Evolutionary conservation across 1,140 invertebrate genomes (phyloP).

Genomic region (Drosophila grimshawi): DNA sequence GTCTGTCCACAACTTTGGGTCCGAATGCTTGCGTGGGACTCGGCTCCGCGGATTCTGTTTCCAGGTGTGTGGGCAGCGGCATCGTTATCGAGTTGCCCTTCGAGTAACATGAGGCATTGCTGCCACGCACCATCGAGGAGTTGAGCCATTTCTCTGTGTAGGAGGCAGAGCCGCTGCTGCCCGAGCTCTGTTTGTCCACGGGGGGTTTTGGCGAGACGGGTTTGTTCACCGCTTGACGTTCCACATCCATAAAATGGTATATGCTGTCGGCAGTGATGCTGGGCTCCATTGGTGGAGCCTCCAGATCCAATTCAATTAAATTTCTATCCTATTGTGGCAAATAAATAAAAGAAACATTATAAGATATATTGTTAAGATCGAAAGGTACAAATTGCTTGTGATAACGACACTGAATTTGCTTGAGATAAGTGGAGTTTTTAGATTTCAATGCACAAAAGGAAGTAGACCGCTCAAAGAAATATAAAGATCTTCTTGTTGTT

Average conservation of each 20-base stretch:
- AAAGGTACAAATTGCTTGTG: not conserved
- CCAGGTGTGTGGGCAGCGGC: constrained; percentile 76
- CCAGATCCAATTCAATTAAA: constrained; percentile 44
- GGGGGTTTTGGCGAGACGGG: constrained; percentile 46
- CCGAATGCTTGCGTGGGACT: constrained; percentile 80
- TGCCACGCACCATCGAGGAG: constrained; percentile 59
- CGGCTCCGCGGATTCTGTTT: constrained; percentile 75
- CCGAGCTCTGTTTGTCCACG: constrained; percentile 16
- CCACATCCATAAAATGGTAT: constrained; percentile 38
- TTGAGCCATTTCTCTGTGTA: constrained; percentile 81
- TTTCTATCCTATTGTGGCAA: constrained; percentile 44
- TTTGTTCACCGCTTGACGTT: constrained; percentile 12
- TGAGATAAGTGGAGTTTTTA: too few species aligned
- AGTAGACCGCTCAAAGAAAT: too few species aligned
- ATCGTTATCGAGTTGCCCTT: constrained; percentile 61
- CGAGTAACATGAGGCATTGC: constrained; percentile 47
- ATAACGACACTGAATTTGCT: too few species aligned
- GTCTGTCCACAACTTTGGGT: constrained; percentile 59
- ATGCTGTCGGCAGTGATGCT: constrained; percentile 21
- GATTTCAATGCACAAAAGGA: too few species aligned
- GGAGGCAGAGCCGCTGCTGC: constrained; percentile 26
- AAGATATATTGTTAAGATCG: too few species aligned
- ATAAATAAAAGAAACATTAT: too few species aligned
- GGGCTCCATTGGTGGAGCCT: constrained; percentile 15
- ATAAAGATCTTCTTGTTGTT: too few species aligned